phyloP scores from a whole-genome alignment of 2,888 invertebrate genomes.

The Agrenia bidenticulata region DNA sequence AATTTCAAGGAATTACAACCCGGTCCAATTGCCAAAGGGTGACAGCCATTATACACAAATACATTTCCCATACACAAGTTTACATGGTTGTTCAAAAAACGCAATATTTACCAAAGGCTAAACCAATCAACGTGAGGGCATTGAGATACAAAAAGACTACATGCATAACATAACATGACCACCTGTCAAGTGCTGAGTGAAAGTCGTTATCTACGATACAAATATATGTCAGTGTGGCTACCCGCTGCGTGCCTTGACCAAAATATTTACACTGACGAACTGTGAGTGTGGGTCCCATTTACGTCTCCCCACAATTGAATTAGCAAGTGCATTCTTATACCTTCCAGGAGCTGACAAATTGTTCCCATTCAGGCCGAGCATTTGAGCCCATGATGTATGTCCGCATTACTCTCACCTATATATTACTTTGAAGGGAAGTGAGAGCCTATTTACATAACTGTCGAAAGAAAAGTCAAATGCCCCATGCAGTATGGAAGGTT shows the following conservation, averaged over 20 bases:
- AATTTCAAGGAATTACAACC: too few relatives aligned
- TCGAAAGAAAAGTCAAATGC: not conserved
- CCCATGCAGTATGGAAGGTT: not conserved
- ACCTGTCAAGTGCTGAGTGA: constrained; percentile 22
- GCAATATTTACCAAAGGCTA: too few relatives aligned
- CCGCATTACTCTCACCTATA: not conserved
- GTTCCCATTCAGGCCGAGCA: too few relatives aligned
- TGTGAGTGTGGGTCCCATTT: too few relatives aligned
- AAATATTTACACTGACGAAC: constrained; percentile 1
- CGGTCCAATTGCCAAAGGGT: too few relatives aligned
- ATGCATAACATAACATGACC: not conserved
- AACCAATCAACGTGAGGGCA: too few relatives aligned
- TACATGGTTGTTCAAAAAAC: too few relatives aligned
- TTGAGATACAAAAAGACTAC: too few relatives aligned
- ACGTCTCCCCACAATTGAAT: constrained; percentile 14
- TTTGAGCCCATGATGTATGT: too few relatives aligned
- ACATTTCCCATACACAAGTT: too few relatives aligned
- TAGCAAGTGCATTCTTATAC: not conserved
- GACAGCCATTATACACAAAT: too few relatives aligned
- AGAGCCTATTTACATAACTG: not conserved
- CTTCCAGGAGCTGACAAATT: too few relatives aligned
- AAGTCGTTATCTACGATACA: constrained; percentile 10
- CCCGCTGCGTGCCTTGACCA: constrained; percentile 8
- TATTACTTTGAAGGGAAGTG: not conserved
- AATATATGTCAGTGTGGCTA: not conserved